Base-by-base conservation (phyloP, 1,140 invertebrate genomes). In the Ostrea edulis region DNA sequence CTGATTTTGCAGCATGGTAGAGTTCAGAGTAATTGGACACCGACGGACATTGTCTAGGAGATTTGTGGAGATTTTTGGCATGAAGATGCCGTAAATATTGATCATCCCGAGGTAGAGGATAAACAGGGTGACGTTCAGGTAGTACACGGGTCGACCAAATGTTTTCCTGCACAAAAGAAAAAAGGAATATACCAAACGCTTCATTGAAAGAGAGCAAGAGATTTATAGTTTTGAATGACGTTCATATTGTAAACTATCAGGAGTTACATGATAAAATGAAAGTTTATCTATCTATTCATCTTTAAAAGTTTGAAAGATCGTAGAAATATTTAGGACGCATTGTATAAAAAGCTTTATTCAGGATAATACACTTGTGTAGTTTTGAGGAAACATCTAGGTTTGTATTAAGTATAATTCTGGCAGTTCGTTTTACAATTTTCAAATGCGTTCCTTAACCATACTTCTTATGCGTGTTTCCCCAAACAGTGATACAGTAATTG, bases 31-130 rank as follows among this genome's bases (percentile, higher is more conserved):
- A 4, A 90, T 71, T 12, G 91, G 91, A 86, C 91, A 91, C 12
- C 77, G 82, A 8, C 91, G 71, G 5, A 89, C 83, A 86, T 90
- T 89, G 51, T 91, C 91, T 44, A 91, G 55, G 11, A 91, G 55
- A 81, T 65, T 62, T 22, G 89, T 88, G 4, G 85, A 87, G 20
- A 91, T 90, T 8, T 90, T 89, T 77, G 91, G 91, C 77, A 91
- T 87, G 0, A 84, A 29, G 2, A 84, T 84, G 51, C 87, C 87
- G 77, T 90, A 90, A 0, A 89, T 58, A 29, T 88, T 87, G n/a
- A 89, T 55, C 7, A 86, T 55, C 2, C 77, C 22, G 17, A 91
- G 85, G 65, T 88, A 91, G 3, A 88, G 68, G 0, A 83, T 17
- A 44, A 89, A 91, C 5, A 89, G 81, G 17, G 86, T 83, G 17